Evolutionary conservation across 2,888 invertebrate species (phyloP), one percentile per base, ranked within the genome.

Genomic region (Cyclophora punctaria): DNA sequence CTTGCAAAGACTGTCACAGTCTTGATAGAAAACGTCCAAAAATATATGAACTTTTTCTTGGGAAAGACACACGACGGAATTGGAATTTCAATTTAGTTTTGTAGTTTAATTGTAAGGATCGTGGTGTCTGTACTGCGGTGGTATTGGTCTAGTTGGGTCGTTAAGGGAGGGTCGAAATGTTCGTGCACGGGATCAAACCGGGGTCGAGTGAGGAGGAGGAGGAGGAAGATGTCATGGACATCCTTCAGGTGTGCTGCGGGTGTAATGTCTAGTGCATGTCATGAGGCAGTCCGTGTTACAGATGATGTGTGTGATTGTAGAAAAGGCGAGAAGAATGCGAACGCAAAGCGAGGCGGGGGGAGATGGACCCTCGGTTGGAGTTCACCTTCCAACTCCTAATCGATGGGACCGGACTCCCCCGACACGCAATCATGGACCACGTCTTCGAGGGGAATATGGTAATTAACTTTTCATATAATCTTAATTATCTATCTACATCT

Each of bases 371-470:
- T 69, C 91, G 96, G 56, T 83, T 96, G 90, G 96, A 96, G 87
- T 96, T 96, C 83, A 93, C 95, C 53, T 96, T 96, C 84, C 96
- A 96, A 75, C 90, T 96, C 47, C 90, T 96, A 60, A 94, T 96
- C 74, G 96, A 96, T 68, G 95, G 94, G 48, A 96, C 96, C 0
- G 93, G 93, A 7, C 83, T 96, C 48, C 92, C 94, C 0, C 83
- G 96, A 37, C 94, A 95, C 77, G 94, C 96, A 68, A 93, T 96
- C 57, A 96, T 96, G 95, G 96, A 96, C 78, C 94, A 95, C 72
- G 95, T 96, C 45, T 96, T 96, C 81, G 96, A 96, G 78, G 95
- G 95, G 58, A 95, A 96, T 69, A 96, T 96, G 95, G 94, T 94
- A 80, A 7, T 49, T 41, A 45, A 20, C 48, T 45, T 0, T 43